Evolutionary conservation across 2,113 vertebrate genomes (phyloP), one percentile per base, ranked within the genome.

Genomic region (Ophthalmolycus amberensis): DNA sequence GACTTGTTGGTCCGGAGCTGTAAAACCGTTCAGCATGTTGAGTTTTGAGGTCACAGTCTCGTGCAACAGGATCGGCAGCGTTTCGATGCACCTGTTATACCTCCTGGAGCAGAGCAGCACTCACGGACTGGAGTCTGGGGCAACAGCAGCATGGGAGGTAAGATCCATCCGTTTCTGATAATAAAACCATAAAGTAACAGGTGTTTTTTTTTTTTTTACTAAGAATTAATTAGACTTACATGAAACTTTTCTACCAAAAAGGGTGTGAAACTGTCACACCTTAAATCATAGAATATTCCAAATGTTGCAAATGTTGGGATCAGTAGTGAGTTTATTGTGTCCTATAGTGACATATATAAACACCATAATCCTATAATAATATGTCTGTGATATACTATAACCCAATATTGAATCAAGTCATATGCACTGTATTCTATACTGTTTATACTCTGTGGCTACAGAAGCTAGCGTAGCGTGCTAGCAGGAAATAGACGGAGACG

Each of bases 131-230:
- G 48, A 58, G 77, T 40, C 54, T 42, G 75, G 29, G 66, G 32
- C 34, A 44, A 34, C 82, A 60, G 25, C 84, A 83, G 10, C 79
- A 90, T 93, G 92, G 85, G 85, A 88, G 93, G 93, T 94, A 89
- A 83, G 86, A 50, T 0, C 11, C 25, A 9, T 0, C 25, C 0
- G 14, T 37, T 22, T 65, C 10, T 80, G 14, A 66, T 7, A 4
- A 40, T 29, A 14, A 5, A 2, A 32, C 9, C 37, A 48, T 27
- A 16, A 60, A 14, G 1, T 29, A 16, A 22, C 34, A 52, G 4
- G 44, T 12, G 0, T 1, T 7, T 7, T 29, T 3, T 63, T 34
- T 25, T 70, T 10, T 25, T 52, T 1, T 8, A 71, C 4, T 15
- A 29, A 16, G 15, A 11, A 8, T 32, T 32, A 20, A 25, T 50